These are phyloP conservation scores for Echinometra lucunter DNA, from an alignment of 53 echinoderm and acorn worm species.

Conservation along the genomic window DNA sequence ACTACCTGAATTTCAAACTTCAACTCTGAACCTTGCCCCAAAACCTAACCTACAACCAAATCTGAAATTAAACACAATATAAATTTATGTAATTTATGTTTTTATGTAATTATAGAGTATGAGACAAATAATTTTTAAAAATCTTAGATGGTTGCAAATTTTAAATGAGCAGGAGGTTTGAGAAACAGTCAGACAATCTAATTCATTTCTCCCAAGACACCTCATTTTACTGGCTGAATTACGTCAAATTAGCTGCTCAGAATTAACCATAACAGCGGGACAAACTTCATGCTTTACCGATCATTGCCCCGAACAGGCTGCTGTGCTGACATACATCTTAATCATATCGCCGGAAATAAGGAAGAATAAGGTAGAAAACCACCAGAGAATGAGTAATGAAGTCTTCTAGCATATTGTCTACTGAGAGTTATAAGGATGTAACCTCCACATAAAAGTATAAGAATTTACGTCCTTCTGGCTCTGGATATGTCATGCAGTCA, in stretches of 20 bases:
- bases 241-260: slow-evolving; percentile 30
- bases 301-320: neutral
- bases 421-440: too few relatives aligned
- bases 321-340: slow-evolving; percentile 22
- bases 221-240: neutral
- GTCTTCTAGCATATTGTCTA: neutral
- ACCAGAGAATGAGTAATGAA: slow-evolving; percentile 8
- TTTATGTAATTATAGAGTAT: too few relatives aligned
- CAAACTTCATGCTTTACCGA: neutral
- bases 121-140: too few relatives aligned
- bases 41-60: too few relatives aligned
- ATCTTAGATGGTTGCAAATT: neutral
- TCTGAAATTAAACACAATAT: too few relatives aligned
- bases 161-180: neutral
- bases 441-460: too few relatives aligned
- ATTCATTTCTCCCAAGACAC: neutral
- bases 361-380: neutral
- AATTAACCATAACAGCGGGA: slow-evolving; percentile 4
- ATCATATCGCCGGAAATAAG: neutral
- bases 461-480: too few relatives aligned
- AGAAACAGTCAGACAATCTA: neutral
- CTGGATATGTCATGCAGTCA: too few relatives aligned
- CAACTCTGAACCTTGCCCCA: too few relatives aligned
- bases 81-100: too few relatives aligned
- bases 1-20: too few relatives aligned